Evolutionary conservation across 2,888 invertebrate species (phyloP).

Genomic region (Sinhomidia bicolor): DNA sequence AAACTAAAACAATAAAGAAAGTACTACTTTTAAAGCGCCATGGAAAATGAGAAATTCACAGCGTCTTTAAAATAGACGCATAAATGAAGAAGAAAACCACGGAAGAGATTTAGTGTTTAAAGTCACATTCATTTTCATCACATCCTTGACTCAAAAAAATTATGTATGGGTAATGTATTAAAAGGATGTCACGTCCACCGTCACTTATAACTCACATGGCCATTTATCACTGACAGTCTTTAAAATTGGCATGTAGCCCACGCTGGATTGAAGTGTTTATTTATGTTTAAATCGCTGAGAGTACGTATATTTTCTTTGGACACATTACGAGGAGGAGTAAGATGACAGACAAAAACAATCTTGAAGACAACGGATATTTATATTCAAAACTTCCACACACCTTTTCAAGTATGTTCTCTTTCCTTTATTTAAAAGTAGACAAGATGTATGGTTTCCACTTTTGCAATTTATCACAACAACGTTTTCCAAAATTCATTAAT

Average conservation of each 20-base stretch:
- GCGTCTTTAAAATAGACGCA: too few species aligned
- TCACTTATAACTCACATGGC: slow-evolving; percentile 1
- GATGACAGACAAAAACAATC: background rate
- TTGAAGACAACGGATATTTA: slow-evolving; percentile 8
- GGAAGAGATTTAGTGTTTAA: too few species aligned
- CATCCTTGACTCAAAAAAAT: too few species aligned
- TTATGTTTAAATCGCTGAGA: background rate
- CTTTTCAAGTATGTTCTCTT: background rate
- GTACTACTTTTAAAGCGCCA: too few species aligned
- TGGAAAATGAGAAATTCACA: too few species aligned
- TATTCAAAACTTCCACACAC: background rate
- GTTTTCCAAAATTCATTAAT: background rate
- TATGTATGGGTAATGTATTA: background rate
- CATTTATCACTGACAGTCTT: slow-evolving; percentile 20
- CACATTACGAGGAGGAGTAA: background rate
- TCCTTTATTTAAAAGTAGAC: background rate
- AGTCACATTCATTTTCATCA: too few species aligned
- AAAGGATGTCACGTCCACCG: slow-evolving; percentile 22
- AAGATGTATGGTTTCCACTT: background rate
- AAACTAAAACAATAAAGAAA: too few species aligned
- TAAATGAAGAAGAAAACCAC: too few species aligned
- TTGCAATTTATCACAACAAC: background rate
- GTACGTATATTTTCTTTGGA: background rate
- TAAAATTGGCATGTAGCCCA: slow-evolving; percentile 22
- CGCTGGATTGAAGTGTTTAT: background rate